A percentile compares a stretch with the other conserved stretches of the same genome.
Evolutionary conservation across 2,888 invertebrate genomes (phyloP).

Genomic region (Himalopsyche anomala): DNA sequence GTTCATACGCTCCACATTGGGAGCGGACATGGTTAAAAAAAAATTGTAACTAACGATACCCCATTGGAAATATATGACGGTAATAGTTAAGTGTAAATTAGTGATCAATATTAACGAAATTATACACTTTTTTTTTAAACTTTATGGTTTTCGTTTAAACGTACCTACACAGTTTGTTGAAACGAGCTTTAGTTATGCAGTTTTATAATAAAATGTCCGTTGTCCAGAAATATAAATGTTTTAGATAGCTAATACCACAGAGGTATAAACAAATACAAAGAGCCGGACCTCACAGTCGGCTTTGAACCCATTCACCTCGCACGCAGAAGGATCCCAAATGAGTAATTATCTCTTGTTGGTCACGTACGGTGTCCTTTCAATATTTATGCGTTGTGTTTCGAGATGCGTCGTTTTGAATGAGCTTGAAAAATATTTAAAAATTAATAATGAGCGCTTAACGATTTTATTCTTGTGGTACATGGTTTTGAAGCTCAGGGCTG

Average conservation of each 20-base stretch:
- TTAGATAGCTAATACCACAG: conserved; percentile 34
- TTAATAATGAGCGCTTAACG: neutral
- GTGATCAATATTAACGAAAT: no score
- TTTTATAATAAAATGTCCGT: neutral
- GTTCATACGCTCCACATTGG: no score
- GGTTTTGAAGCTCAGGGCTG: no score
- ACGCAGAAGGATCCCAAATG: conserved; percentile 40
- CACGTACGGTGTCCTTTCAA: conserved; percentile 30
- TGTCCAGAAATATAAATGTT: conserved; percentile 38
- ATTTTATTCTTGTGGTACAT: neutral
- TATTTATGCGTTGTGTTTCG: conserved; percentile 9
- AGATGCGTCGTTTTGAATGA: conserved; percentile 17
- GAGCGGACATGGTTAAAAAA: no score
- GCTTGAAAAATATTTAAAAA: neutral
- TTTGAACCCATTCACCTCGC: conserved; percentile 28
- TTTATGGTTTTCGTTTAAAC: no score
- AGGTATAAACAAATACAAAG: conserved; percentile 22
- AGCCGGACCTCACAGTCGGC: conserved; percentile 10
- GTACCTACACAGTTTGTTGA: no score
- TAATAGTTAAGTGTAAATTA: no score
- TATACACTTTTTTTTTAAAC: no score
- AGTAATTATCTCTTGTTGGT: conserved; percentile 33
- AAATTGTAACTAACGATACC: no score
- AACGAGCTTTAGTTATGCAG: neutral
- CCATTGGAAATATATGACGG: no score